phyloP scores from a whole-genome alignment of 2,797 vertebrate species.

The Hylomyscus alleni region DNA sequence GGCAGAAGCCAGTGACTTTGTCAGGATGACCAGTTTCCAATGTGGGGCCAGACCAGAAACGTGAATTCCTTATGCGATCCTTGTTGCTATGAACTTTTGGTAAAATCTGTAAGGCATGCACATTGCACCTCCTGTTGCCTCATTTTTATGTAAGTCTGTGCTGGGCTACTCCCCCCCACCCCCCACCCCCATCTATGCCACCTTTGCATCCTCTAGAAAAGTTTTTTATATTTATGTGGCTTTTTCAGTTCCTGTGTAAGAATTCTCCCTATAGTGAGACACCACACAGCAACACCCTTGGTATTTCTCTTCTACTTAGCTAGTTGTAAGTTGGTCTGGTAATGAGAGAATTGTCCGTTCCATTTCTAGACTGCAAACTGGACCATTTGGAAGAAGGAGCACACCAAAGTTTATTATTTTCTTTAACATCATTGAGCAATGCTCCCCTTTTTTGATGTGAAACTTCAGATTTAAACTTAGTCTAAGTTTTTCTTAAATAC shows the following conservation, averaged over 20 bases:
- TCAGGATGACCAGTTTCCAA: not conserved
- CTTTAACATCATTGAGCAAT: not conserved
- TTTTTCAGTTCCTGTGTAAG: not conserved
- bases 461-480: not conserved
- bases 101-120: not conserved
- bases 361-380: not conserved
- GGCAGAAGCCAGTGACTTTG: not conserved
- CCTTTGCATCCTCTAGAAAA: not conserved
- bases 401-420: not conserved
- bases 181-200: not conserved
- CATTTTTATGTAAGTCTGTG: slow-evolving; percentile 31
- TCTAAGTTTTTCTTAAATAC: not conserved
- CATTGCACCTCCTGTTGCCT: not conserved
- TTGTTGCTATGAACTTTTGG: not conserved
- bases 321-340: not conserved
- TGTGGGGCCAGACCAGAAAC: not conserved
- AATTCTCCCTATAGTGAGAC: not conserved
- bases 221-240: not conserved
- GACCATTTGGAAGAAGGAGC: not conserved
- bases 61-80: not conserved
- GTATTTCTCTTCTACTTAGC: not conserved
- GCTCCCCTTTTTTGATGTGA: not conserved
- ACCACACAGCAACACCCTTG: not conserved
- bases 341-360: not conserved
- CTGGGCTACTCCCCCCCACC: too few relatives aligned